These are phyloP conservation scores for Brachionus calyciflorus DNA, from an alignment of 1,140 invertebrate genomes.

Conservation along the genomic window DNA sequence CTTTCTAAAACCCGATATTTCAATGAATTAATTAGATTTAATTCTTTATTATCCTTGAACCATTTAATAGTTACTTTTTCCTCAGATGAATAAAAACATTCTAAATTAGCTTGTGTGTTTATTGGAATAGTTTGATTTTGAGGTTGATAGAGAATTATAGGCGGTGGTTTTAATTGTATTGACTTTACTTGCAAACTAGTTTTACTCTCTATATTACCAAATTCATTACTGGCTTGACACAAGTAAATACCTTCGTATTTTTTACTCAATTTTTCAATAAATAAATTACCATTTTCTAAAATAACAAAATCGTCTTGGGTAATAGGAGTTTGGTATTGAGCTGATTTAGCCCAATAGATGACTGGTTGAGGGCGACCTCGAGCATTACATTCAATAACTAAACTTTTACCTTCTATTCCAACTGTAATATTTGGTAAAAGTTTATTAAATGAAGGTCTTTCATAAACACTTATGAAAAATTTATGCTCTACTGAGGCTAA, in stretches of 20 bases:
- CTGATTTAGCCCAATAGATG: constrained; percentile 44
- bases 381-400: constrained; percentile 39
- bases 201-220: background rate
- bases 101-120: constrained; percentile 9
- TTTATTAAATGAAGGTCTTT: constrained; percentile 1
- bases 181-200: background rate
- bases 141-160: background rate
- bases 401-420: background rate
- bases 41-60: constrained; percentile 7
- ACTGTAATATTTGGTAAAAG: background rate
- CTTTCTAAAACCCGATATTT: background rate
- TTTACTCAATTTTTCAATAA: background rate
- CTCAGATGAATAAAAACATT: background rate
- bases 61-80: background rate
- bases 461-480: background rate
- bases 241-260: constrained; percentile 33
- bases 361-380: background rate
- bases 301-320: constrained; percentile 42
- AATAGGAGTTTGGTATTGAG: background rate
- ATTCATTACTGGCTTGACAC: constrained; percentile 42
- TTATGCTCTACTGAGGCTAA: background rate
- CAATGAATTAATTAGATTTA: background rate
- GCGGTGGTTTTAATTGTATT: background rate
- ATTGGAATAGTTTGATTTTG: constrained; percentile 37
- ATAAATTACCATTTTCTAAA: constrained; percentile 38